Evolutionary conservation across 2,113 vertebrate species (phyloP).

Genomic region (Tupaia chinensis): DNA sequence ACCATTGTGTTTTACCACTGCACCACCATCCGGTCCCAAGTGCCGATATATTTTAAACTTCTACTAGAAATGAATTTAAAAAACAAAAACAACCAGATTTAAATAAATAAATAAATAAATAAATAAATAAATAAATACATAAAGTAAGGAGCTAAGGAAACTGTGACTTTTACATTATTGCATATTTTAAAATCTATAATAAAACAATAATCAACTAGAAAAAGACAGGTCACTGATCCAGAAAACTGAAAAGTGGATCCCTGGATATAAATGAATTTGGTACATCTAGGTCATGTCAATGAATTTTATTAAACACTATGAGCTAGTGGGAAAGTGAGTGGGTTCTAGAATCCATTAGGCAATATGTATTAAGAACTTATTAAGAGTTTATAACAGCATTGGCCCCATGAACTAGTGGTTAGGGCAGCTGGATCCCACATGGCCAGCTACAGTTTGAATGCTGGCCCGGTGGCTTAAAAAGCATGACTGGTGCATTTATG

Average conservation of each 20-base stretch:
- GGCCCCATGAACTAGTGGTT: too few species aligned
- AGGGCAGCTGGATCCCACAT: too few species aligned
- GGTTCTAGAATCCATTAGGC: neutral
- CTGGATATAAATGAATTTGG: neutral
- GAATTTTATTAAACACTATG: neutral
- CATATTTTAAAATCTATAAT: neutral
- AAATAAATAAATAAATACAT: too few species aligned
- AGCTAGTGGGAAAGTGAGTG: neutral
- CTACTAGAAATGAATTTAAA: neutral
- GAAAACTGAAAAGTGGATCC: neutral
- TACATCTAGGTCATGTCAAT: neutral
- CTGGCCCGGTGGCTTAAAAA: too few species aligned
- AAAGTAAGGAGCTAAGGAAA: neutral
- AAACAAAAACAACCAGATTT: neutral
- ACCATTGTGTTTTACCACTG: too few species aligned
- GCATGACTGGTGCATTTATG: too few species aligned
- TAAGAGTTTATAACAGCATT: neutral
- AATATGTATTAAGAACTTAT: conserved; percentile 18
- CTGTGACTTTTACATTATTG: neutral
- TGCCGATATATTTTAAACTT: conserved; percentile 10
- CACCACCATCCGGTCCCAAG: too few species aligned
- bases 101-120: too few species aligned
- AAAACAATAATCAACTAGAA: neutral
- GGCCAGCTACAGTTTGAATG: too few species aligned
- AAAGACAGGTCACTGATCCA: neutral